Percentiles rank a stretch among this genome's conserved stretches.
phyloP scores from a whole-genome alignment of 2,888 invertebrate genomes.

The Tortricodes alternella region DNA sequence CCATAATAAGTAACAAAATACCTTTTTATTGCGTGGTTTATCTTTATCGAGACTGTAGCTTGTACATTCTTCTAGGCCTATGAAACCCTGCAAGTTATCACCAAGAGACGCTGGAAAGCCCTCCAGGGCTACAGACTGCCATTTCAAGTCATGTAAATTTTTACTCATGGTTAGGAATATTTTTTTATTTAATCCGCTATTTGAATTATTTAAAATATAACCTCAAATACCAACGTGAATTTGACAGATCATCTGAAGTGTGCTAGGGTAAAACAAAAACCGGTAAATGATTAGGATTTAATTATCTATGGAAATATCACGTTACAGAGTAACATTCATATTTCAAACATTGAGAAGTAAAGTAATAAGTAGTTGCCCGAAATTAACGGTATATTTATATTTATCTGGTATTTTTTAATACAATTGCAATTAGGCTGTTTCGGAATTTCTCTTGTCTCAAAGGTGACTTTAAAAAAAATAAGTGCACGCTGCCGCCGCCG shows the following conservation, averaged over 20 bases:
- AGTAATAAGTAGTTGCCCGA: no score
- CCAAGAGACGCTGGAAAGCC: constrained; percentile 70
- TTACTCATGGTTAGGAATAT: constrained; percentile 57
- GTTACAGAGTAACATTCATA: no score
- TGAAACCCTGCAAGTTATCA: constrained; percentile 84
- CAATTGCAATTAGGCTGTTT: constrained; percentile 25
- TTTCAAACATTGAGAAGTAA: no score
- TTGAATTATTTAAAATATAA: constrained; percentile 5
- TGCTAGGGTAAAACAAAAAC: background rate
- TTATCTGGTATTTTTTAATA: constrained; percentile 23
- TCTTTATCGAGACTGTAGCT: constrained; percentile 84
- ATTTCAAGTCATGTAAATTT: constrained; percentile 69
- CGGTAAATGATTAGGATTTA: constrained; percentile 2
- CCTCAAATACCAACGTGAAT: constrained; percentile 24
- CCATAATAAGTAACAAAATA: constrained; percentile 37
- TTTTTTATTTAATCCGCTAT: background rate
- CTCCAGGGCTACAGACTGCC: constrained; percentile 86
- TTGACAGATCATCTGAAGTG: constrained; percentile 13
- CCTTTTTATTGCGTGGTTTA: constrained; percentile 63
- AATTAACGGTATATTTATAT: background rate
- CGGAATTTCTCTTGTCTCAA: constrained; percentile 25
- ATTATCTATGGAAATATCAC: constrained; percentile 15
- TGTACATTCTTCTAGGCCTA: constrained; percentile 90
- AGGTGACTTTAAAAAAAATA: constrained; percentile 46
- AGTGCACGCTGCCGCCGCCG: constrained; percentile 68